Evolutionary conservation across 2,113 vertebrate genomes (phyloP).

Genomic region (Hylia prasina): DNA sequence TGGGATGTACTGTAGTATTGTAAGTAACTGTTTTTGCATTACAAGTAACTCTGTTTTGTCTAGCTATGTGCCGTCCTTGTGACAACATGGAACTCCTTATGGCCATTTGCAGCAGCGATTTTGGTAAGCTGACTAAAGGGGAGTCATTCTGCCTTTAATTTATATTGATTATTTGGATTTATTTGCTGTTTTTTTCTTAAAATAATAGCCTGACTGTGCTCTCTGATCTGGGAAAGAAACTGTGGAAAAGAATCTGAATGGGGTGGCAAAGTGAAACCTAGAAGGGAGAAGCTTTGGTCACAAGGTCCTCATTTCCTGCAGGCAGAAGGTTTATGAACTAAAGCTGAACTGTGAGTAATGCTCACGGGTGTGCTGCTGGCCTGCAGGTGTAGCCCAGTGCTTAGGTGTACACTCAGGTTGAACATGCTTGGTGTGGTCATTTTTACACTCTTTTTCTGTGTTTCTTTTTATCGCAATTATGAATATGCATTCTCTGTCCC

Average conservation of each 20-base stretch:
- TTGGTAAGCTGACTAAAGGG: slow-evolving; percentile 63
- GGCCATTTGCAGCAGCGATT: slow-evolving; percentile 83
- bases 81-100: slow-evolving; percentile 76
- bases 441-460: neutral
- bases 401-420: neutral
- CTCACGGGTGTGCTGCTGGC: neutral
- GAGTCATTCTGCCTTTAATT: neutral
- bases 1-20: too few relatives aligned
- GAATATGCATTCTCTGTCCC: neutral
- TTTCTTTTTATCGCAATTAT: neutral
- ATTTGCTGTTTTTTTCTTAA: neutral
- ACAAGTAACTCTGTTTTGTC: too few relatives aligned
- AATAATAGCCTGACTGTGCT: neutral
- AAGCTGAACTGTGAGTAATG: neutral
- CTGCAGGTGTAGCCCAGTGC: fast-evolving
- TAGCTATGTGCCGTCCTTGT: slow-evolving; percentile 79
- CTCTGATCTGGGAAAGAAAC: neutral
- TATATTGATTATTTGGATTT: neutral
- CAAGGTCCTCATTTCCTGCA: neutral
- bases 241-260: neutral
- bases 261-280: neutral
- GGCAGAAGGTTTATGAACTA: neutral
- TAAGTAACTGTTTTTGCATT: too few relatives aligned
- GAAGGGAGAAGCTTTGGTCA: neutral
- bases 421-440: neutral